Base-by-base conservation (phyloP, 2,113 vertebrate species). In the Myotis brandtii region DNA sequence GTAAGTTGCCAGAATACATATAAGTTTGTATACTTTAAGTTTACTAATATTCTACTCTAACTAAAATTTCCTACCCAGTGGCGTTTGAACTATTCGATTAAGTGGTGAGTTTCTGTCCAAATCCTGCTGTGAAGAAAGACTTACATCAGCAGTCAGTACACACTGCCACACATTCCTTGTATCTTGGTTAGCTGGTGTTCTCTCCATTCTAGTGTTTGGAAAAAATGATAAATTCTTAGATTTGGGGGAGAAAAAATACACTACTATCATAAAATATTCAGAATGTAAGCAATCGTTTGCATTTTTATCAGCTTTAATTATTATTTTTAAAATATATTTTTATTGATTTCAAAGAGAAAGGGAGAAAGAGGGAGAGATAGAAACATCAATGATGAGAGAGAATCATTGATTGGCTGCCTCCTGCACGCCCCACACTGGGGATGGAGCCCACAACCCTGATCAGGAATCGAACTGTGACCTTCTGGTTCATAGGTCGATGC, bases 91-190 rank as follows among this genome's bases (percentile, higher is more conserved):
- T 72, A 12, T 64, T 80, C 83, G 40, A 32, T 70, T 59, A 48
- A 91, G 84, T 77, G 10, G 43, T 3, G 73, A 92, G 66, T 70
- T 70, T 97, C 96, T 92, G 88, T 92, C 72, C 14, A 3, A 88
- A 66, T 25, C 86, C 86, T 92, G 91, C 89, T 90, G 91, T 50
- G 88, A 96, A 73, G 94, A 83, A 70, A 90, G 90, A 96, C 95
- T 96, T 93, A 92, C 14, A 6, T 1, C 34, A 43, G 40, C n/a
- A 84, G 69, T 46, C 92, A 73, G 56, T 14, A n/a, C 16, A 16
- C 72, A 25, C 62, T 6, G 25, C 79, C 67, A 70, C 43, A 25
- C 64, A 93, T 21, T 2, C 37, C 16, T 76, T 85, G 54, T 16
- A 3, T 64, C 89, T n/a, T 4, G 87, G 73, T 92, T 80, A 37